These are phyloP conservation scores for Theonella swinhoei DNA, from an alignment of 37 sponge, comb jelly and placozoan species.

Conservation along the genomic window DNA sequence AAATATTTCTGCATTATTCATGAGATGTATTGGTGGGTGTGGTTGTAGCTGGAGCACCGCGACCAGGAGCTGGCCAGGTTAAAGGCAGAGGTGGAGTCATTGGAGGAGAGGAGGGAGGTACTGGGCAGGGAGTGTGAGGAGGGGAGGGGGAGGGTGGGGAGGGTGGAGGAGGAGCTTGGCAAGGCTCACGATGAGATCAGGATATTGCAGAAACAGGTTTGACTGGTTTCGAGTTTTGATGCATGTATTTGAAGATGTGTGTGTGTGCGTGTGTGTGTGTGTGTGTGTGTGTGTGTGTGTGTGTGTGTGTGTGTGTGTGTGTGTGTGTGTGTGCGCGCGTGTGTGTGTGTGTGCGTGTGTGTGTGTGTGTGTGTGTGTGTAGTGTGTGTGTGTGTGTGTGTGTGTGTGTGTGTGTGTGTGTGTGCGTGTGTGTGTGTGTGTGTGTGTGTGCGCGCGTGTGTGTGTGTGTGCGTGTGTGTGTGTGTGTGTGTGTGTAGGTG, in stretches of 20 bases:
- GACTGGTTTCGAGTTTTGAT: not conserved
- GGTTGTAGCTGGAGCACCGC: not conserved
- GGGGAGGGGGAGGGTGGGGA: constrained; percentile 1
- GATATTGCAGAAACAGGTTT: not conserved
- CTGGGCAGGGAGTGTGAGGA: constrained; percentile 8
- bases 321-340: constrained; percentile 30
- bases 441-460: no score
- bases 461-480: no score
- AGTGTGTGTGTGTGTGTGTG: no score
- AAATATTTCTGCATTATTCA: not conserved
- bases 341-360: constrained; percentile 33
- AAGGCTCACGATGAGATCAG: not conserved
- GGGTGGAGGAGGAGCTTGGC: not conserved
- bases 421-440: no score
- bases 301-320: no score
- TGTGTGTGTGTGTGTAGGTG: not conserved
- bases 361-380: no score
- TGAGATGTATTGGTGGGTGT: no score
- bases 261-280: constrained; percentile 55
- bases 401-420: no score
- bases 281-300: constrained; percentile 48
- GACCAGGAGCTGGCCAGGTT: not conserved
- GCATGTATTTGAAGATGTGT: constrained; percentile 13
- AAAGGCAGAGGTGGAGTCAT: not conserved
- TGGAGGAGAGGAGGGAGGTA: not conserved